Conservation (phyloP, 2,113 vertebrate species). For the Mus pahari region DNA sequence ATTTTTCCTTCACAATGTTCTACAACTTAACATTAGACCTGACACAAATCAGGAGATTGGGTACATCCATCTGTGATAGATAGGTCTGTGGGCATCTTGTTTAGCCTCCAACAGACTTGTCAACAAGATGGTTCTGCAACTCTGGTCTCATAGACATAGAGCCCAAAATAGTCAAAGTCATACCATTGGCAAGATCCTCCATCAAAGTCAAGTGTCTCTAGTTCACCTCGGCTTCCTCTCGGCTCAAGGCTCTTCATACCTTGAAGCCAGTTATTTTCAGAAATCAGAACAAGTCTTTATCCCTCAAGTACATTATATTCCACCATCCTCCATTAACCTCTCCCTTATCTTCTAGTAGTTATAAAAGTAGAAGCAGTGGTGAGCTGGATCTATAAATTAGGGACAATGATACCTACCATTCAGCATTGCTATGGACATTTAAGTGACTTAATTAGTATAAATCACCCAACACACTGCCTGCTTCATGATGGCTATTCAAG, state of each 20-base stretch:
- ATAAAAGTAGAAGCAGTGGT: too few species aligned
- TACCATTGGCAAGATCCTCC: background rate
- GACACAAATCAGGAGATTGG: background rate
- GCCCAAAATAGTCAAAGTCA: background rate
- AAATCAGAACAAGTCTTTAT: too few species aligned
- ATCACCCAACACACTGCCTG: background rate
- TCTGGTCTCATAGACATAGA: background rate
- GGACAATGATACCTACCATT: background rate
- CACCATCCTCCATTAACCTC: too few species aligned
- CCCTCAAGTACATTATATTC: too few species aligned
- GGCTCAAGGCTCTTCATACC: background rate
- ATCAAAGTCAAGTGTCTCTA: constrained; percentile 3
- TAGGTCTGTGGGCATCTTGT: background rate
- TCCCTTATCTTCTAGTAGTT: too few species aligned
- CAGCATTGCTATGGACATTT: background rate
- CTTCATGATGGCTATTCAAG: background rate
- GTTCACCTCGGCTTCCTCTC: background rate
- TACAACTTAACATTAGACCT: background rate
- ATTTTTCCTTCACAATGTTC: background rate
- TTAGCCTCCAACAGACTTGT: background rate
- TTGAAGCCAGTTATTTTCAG: background rate
- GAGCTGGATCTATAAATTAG: too few species aligned
- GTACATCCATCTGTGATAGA: background rate
- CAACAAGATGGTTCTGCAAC: background rate
- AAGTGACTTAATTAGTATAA: background rate